phyloP scores from a whole-genome alignment of 2,888 invertebrate genomes.

The Eilema sororculum region DNA sequence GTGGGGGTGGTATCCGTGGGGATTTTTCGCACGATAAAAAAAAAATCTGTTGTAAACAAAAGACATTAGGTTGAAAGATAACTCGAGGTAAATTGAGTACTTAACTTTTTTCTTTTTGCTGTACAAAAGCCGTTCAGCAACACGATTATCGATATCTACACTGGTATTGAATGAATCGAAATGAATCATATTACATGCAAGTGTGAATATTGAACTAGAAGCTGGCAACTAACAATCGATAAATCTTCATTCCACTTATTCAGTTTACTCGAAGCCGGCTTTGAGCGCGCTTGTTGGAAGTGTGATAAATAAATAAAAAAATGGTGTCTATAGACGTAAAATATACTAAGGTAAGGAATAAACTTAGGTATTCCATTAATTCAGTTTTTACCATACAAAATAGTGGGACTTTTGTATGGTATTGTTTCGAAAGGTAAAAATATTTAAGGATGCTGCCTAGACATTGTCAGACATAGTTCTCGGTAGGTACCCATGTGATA shows the following conservation, averaged over 20 bases:
- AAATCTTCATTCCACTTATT: slow-evolving; percentile 11
- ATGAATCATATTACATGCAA: not conserved
- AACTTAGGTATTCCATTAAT: not conserved
- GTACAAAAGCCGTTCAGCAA: too few species aligned
- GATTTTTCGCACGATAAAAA: too few species aligned
- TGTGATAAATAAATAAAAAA: slow-evolving; percentile 39
- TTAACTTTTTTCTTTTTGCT: too few species aligned
- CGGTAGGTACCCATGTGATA: not conserved
- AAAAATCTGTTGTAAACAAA: not conserved
- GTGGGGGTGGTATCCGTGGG: too few species aligned
- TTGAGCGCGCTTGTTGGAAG: slow-evolving; percentile 25
- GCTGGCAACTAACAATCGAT: slow-evolving; percentile 7
- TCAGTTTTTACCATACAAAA: not conserved
- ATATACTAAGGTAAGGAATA: slow-evolving; percentile 82
- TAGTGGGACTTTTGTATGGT: too few species aligned
- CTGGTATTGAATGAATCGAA: not conserved
- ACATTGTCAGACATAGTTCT: not conserved
- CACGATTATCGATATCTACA: not conserved
- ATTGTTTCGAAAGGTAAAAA: too few species aligned
- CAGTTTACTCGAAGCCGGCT: slow-evolving; percentile 54
- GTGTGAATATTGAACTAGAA: not conserved
- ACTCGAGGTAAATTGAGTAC: too few species aligned
- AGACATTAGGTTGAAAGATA: not conserved
- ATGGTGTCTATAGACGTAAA: slow-evolving; percentile 85
- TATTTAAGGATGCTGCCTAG: not conserved